Percentiles rank a stretch among this genome's conserved stretches.
Conservation (phyloP, 2,797 vertebrate species). For the Cynodonichthys magdalenae region DNA sequence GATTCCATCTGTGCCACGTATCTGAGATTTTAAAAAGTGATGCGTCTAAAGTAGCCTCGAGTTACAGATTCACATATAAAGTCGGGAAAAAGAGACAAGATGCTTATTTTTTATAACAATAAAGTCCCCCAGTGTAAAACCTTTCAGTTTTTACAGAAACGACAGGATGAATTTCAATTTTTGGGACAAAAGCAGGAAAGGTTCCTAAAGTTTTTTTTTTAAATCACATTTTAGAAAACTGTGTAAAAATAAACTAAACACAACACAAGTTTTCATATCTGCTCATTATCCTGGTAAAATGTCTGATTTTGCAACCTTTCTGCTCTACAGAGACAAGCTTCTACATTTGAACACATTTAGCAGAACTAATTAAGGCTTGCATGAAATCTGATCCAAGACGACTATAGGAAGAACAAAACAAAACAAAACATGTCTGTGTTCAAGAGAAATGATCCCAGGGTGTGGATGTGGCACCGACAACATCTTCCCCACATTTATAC, state of each 20-base stretch:
- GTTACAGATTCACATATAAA: conserved; percentile 20
- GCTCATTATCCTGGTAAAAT: too few species aligned
- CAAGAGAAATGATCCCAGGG: conserved; percentile 12
- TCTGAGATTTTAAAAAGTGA: conserved; percentile 14
- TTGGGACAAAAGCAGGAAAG: too few species aligned
- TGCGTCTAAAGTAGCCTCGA: conserved; percentile 16
- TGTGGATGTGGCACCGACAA: conserved; percentile 19
- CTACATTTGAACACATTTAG: conserved; percentile 49
- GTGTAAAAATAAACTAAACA: too few species aligned
- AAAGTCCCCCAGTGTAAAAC: conserved; percentile 44
- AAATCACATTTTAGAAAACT: too few species aligned
- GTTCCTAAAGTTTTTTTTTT: too few species aligned
- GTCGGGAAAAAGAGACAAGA: conserved; percentile 7
- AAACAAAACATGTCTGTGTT: conserved; percentile 9
- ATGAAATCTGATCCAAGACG: conserved; percentile 57
- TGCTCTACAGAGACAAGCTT: conserved; percentile 35
- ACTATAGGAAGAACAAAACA: conserved; percentile 16
- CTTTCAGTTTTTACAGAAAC: not conserved
- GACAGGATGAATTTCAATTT: too few species aligned
- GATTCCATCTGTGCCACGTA: conserved; percentile 43
- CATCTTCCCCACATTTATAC: too few species aligned
- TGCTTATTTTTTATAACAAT: conserved; percentile 31
- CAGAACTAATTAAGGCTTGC: conserved; percentile 72
- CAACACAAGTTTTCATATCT: too few species aligned
- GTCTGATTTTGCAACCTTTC: not conserved